These are phyloP conservation scores for Galaxea fascicularis DNA, from an alignment of 92 coral and sea anemone genomes.

Conservation along the genomic window DNA sequence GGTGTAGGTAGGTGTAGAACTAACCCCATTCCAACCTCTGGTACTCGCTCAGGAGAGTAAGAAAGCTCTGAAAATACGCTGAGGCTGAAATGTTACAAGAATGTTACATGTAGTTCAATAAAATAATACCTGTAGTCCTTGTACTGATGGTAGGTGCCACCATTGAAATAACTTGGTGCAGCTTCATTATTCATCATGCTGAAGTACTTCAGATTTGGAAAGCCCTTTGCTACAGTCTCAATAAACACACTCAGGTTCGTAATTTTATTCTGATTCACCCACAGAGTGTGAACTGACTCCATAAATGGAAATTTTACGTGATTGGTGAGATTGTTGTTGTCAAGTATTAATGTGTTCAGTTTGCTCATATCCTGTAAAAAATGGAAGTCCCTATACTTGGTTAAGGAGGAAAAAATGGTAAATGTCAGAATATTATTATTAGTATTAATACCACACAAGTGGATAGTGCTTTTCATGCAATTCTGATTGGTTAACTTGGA, in stretches of 20 bases:
- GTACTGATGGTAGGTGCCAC: slow-evolving; percentile 90
- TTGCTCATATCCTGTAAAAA: slow-evolving; percentile 79
- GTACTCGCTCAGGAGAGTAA: too few species aligned
- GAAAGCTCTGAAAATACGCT: too few species aligned
- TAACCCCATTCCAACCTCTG: too few species aligned
- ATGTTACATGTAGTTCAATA: not conserved
- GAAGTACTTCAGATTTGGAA: slow-evolving; percentile 88
- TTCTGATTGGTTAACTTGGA: too few species aligned
- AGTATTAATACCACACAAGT: not conserved
- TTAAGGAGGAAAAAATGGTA: slow-evolving; percentile 32
- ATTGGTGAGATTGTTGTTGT: slow-evolving; percentile 78
- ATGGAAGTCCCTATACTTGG: slow-evolving; percentile 70
- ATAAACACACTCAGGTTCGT: slow-evolving; percentile 93
- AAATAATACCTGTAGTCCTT: slow-evolving; percentile 88
- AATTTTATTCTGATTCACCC: slow-evolving; percentile 95
- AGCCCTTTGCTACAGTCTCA: slow-evolving; percentile 86
- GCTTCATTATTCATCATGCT: slow-evolving; percentile 97
- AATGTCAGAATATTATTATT: not conserved
- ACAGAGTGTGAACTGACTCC: slow-evolving; percentile 78
- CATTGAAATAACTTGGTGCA: slow-evolving; percentile 98
- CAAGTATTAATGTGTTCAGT: slow-evolving; percentile 82
- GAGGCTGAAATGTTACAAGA: too few species aligned
- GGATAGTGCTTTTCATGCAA: too few species aligned
- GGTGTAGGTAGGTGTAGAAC: too few species aligned
- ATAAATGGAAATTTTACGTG: slow-evolving; percentile 84